Evolutionary conservation across 2,113 vertebrate genomes (phyloP).

Genomic region (Colaptes auratus): DNA sequence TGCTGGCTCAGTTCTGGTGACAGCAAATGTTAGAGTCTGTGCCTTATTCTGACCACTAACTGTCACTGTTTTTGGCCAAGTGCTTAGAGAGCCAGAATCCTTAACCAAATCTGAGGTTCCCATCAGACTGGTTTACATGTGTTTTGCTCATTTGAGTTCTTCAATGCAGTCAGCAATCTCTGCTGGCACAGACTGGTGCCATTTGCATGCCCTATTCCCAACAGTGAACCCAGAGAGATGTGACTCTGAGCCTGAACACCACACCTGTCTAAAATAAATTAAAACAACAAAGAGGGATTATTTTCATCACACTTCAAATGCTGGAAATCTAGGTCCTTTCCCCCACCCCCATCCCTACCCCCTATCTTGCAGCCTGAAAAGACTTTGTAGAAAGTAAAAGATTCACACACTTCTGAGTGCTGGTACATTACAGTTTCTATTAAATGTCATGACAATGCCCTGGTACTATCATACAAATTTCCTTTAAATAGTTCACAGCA

Average conservation of each 20-base stretch:
- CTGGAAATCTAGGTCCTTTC: not conserved
- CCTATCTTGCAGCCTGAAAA: not conserved
- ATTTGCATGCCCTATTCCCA: not conserved
- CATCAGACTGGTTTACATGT: not conserved
- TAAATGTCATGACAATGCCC: not conserved
- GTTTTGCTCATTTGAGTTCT: constrained; percentile 22
- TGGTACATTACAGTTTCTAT: not conserved
- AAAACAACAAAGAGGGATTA: not conserved
- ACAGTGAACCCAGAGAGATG: not conserved
- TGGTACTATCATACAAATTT: not conserved
- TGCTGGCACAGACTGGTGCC: not conserved
- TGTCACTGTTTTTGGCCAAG: not conserved
- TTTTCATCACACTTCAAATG: not conserved
- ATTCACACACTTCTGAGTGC: not conserved
- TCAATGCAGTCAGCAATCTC: not conserved
- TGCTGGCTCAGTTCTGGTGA: not conserved
- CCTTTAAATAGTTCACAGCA: not conserved
- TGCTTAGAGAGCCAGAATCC: not conserved
- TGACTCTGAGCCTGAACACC: not conserved
- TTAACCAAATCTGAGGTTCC: constrained; percentile 18
- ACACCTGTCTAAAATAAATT: not conserved
- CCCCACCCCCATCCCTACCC: not conserved
- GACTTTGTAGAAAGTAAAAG: constrained; percentile 4
- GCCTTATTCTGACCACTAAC: constrained; percentile 11
- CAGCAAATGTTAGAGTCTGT: not conserved